A percentile compares a stretch with the other conserved stretches of the same genome.
Conservation (phyloP, 2,113 vertebrate genomes). For the Dipodomys merriami region DNA sequence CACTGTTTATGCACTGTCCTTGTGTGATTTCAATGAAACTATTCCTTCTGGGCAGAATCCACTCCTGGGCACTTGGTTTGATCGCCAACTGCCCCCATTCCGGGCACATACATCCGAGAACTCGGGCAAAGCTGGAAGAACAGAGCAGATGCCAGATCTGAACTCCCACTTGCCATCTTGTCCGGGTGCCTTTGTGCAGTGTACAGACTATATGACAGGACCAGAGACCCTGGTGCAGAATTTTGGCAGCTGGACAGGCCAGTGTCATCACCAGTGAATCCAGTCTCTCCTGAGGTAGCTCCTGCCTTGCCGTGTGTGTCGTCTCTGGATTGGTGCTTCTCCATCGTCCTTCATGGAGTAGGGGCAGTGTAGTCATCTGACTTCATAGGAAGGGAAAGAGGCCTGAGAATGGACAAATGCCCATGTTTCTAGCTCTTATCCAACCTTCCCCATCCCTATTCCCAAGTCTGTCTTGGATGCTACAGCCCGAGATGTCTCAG, state of each 20-base stretch:
- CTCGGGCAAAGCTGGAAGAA: not conserved
- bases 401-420: not conserved
- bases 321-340: no score
- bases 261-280: not conserved
- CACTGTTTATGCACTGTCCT: not conserved
- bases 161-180: not conserved
- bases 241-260: not conserved
- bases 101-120: not conserved
- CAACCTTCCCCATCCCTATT: not conserved
- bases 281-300: not conserved
- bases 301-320: not conserved
- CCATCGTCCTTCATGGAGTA: accelerated
- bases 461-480: not conserved
- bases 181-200: not conserved
- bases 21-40: not conserved
- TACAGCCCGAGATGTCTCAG: not conserved
- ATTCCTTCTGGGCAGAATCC: not conserved
- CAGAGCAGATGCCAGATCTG: not conserved
- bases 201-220: not conserved
- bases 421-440: not conserved
- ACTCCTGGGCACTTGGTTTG: not conserved
- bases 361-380: not conserved
- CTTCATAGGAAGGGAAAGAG: not conserved
- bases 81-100: not conserved
- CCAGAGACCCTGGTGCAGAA: accelerated